Evolutionary conservation across 1,140 invertebrate species (phyloP).

Genomic region (Choristoneura fumiferana): DNA sequence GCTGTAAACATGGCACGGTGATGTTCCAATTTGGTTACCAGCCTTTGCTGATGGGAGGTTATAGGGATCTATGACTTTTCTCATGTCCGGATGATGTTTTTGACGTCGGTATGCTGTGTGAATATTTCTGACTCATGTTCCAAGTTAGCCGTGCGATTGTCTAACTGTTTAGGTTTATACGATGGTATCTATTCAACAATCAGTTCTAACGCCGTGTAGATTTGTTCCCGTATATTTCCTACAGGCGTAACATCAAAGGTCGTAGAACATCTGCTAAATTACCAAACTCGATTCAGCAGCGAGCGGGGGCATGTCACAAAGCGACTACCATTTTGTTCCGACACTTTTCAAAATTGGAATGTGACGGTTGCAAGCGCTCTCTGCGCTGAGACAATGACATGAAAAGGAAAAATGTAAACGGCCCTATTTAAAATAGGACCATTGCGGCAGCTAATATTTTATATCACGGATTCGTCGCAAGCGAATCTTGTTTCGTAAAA

Average conservation of each 20-base stretch:
- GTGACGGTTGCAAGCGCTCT: slow-evolving; percentile 76
- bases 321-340: slow-evolving; percentile 75
- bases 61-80: slow-evolving; percentile 66
- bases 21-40: slow-evolving; percentile 75
- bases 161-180: slow-evolving; percentile 24
- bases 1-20: slow-evolving; percentile 73
- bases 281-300: slow-evolving; percentile 55
- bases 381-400: slow-evolving; percentile 75
- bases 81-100: slow-evolving; percentile 58
- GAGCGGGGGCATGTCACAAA: slow-evolving; percentile 62
- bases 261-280: slow-evolving; percentile 69
- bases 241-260: slow-evolving; percentile 59
- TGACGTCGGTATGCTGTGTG: slow-evolving; percentile 69
- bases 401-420: slow-evolving; percentile 78
- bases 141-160: slow-evolving; percentile 28
- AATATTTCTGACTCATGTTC: slow-evolving; percentile 73
- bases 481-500: slow-evolving; percentile 33
- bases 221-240: slow-evolving; percentile 22
- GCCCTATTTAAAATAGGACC: slow-evolving; percentile 69
- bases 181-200: slow-evolving; percentile 13
- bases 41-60: slow-evolving; percentile 53
- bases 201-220: too few relatives aligned
- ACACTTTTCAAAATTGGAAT: slow-evolving; percentile 78
- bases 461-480: slow-evolving; percentile 43
- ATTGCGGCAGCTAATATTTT: slow-evolving; percentile 60